Evolutionary conservation across 2,888 invertebrate genomes (phyloP).

Genomic region (Bugula neritina): DNA sequence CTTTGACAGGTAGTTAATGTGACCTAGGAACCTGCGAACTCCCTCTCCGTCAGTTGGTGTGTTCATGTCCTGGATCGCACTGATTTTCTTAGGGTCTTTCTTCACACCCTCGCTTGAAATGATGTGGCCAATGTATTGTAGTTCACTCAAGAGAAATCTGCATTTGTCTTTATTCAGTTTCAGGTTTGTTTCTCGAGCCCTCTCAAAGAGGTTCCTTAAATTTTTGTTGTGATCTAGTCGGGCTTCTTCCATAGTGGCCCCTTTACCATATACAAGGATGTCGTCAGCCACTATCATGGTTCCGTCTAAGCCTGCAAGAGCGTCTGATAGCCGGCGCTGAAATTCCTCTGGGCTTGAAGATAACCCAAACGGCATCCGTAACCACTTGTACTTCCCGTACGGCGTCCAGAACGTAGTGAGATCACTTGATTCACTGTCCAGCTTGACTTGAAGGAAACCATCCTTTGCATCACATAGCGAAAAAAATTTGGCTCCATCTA

Average conservation of each 20-base stretch:
- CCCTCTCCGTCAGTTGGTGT: not conserved
- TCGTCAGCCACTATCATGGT: not conserved
- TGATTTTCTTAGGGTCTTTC: not conserved
- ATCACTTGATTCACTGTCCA: not conserved
- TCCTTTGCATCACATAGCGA: no score
- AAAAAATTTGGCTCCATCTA: no score
- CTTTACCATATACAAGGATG: not conserved
- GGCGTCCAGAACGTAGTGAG: no score
- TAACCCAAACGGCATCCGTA: not conserved
- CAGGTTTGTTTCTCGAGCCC: no score
- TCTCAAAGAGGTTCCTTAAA: no score
- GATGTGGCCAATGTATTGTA: not conserved
- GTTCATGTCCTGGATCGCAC: no score
- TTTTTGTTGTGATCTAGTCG: not conserved
- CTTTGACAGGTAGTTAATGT: not conserved
- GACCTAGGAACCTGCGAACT: not conserved
- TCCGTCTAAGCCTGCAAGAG: no score
- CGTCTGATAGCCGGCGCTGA: not conserved
- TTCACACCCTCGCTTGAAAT: not conserved
- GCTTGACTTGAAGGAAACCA: not conserved
- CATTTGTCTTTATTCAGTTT: no score
- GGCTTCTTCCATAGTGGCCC: not conserved
- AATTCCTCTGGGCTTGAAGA: not conserved
- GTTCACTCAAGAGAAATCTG: not conserved
- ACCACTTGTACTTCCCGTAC: no score